Evolutionary conservation across 2,113 vertebrate genomes (phyloP).

Genomic region (Ctenodactylus gundi): DNA sequence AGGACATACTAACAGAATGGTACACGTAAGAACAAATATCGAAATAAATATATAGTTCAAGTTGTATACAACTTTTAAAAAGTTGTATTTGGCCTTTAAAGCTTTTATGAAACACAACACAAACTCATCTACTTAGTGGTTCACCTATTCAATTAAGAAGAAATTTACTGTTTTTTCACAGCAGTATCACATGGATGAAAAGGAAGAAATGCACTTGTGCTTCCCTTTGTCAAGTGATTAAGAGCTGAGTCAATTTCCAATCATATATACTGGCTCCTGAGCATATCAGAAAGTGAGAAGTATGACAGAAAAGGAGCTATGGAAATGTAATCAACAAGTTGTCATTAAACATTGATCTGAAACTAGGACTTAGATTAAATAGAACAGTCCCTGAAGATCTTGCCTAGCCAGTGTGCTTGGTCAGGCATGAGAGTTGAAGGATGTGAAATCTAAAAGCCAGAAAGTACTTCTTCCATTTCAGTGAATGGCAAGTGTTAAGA

Average conservation of each 20-base stretch:
- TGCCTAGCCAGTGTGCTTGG: neutral
- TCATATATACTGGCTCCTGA: neutral
- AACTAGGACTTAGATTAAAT: neutral
- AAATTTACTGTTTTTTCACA: neutral
- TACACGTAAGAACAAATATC: neutral
- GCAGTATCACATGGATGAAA: neutral
- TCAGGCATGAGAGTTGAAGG: neutral
- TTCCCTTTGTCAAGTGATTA: neutral
- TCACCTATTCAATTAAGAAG: neutral
- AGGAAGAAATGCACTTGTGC: neutral
- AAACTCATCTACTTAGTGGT: neutral
- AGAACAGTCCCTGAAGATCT: neutral
- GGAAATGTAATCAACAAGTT: neutral
- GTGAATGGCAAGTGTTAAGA: neutral
- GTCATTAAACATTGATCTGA: neutral
- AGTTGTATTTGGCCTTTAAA: neutral
- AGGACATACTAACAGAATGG: constrained; percentile 55
- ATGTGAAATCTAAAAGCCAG: neutral
- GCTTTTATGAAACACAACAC: neutral
- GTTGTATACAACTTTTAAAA: neutral
- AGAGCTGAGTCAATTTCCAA: neutral
- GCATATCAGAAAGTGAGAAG: neutral
- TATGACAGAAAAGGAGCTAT: neutral
- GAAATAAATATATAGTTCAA: neutral
- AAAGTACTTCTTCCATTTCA: neutral